Conservation (phyloP, 2,888 invertebrate genomes). For the Tetragonula carbonaria region DNA sequence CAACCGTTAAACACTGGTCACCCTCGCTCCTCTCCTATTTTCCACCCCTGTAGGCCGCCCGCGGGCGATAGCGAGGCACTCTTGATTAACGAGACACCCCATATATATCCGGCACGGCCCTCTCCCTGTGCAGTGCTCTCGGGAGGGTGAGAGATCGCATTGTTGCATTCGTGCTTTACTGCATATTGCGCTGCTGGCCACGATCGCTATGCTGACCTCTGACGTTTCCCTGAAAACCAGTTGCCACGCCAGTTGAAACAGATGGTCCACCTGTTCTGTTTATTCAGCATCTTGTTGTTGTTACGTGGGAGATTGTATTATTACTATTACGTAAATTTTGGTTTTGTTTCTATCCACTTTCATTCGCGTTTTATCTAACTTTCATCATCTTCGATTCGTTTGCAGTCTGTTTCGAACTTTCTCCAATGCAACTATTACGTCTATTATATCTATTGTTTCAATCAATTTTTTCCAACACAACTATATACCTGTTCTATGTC, state of each 20-base stretch:
- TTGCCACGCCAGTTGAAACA: slow-evolving; percentile 1
- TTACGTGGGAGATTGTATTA: too few relatives aligned
- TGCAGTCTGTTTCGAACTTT: too few relatives aligned
- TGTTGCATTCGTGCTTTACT: slow-evolving; percentile 81
- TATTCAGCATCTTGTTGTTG: neutral
- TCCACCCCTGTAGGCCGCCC: slow-evolving; percentile 65
- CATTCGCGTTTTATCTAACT: too few relatives aligned
- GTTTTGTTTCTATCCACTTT: too few relatives aligned
- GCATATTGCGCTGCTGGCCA: slow-evolving; percentile 72
- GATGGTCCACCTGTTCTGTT: slow-evolving; percentile 7
- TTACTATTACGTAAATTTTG: too few relatives aligned
- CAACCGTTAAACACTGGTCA: slow-evolving; percentile 80
- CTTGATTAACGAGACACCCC: slow-evolving; percentile 82
- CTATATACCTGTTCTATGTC: too few relatives aligned
- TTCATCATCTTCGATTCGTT: too few relatives aligned
- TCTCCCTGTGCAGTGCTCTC: slow-evolving; percentile 4
- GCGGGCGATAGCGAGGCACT: slow-evolving; percentile 76
- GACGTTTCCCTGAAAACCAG: slow-evolving; percentile 18
- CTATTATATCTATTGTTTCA: too few relatives aligned
- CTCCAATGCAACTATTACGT: too few relatives aligned
- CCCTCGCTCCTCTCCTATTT: slow-evolving; percentile 69
- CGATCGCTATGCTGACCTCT: slow-evolving; percentile 32
- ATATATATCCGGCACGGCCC: slow-evolving; percentile 70
- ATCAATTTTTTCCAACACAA: too few relatives aligned
- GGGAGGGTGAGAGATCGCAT: slow-evolving; percentile 67